These are phyloP conservation scores for Drosophila busckii DNA, from an alignment of 1,140 invertebrate species.

Conservation along the genomic window DNA sequence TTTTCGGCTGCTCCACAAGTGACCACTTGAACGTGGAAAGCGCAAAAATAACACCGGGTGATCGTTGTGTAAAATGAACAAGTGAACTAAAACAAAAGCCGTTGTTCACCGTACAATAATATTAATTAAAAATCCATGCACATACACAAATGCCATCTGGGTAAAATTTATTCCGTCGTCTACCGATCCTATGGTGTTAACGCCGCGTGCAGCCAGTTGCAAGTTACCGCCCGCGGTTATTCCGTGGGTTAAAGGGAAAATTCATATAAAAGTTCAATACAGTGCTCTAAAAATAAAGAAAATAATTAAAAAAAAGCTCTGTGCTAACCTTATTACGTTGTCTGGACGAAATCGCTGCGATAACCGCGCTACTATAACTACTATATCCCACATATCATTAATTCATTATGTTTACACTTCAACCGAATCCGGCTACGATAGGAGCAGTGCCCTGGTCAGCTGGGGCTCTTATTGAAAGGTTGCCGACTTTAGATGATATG, in stretches of 20 bases:
- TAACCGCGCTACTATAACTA: no score
- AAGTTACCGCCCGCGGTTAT: slow-evolving; percentile 15
- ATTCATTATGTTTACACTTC: slow-evolving; percentile 67
- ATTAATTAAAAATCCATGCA: neutral
- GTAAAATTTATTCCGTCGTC: slow-evolving; percentile 12
- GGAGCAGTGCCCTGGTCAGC: slow-evolving; percentile 68
- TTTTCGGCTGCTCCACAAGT: no score
- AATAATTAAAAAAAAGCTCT: no score
- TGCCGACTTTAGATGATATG: slow-evolving; percentile 71
- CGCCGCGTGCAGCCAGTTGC: slow-evolving; percentile 23
- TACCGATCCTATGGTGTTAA: slow-evolving; percentile 2
- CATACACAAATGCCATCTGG: slow-evolving; percentile 24
- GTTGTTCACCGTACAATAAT: slow-evolving; percentile 30
- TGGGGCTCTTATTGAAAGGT: slow-evolving; percentile 66
- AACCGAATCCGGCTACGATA: slow-evolving; percentile 60
- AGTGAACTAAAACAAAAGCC: slow-evolving; percentile 47
- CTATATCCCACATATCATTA: slow-evolving; percentile 1
- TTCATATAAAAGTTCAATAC: no score
- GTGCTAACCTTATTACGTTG: no score
- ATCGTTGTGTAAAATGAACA: slow-evolving; percentile 46
- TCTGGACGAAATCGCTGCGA: no score
- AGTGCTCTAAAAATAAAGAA: no score
- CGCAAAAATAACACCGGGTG: no score
- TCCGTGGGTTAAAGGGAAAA: no score
- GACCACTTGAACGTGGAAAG: no score